Conservation (phyloP, 2,888 invertebrate species). For the Cerastoderma edule region DNA sequence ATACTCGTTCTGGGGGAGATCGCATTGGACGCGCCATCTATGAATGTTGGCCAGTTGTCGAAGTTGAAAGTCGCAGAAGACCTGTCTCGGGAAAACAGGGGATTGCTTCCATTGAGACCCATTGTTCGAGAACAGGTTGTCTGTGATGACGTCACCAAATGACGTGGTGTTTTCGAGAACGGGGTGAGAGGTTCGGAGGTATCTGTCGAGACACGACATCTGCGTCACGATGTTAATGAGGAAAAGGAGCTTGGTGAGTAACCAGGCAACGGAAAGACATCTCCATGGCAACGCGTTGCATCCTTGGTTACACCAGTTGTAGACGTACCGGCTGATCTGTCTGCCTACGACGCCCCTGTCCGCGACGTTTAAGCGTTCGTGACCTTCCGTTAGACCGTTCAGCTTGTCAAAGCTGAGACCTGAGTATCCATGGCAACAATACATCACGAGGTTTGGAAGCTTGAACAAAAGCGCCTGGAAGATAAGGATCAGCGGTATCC, state of each 20-base stretch:
- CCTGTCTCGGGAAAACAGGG: conserved; percentile 28
- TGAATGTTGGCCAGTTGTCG: conserved; percentile 11
- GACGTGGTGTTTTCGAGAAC: conserved; percentile 43
- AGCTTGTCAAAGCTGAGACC: conserved; percentile 54
- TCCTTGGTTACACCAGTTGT: conserved; percentile 47
- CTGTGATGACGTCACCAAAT: conserved; percentile 44
- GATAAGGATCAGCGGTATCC: conserved; percentile 48
- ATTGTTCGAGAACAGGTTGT: conserved; percentile 38
- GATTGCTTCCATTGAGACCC: conserved; percentile 29
- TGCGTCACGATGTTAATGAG: conserved; percentile 41
- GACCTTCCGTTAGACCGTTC: conserved; percentile 44
- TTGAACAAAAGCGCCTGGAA: conserved; percentile 57
- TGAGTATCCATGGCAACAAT: conserved; percentile 41
- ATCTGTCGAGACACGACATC: conserved; percentile 26
- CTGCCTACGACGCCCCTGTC: conserved; percentile 38
- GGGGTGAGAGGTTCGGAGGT: conserved; percentile 32
- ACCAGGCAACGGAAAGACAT: conserved; percentile 38
- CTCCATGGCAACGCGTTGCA: conserved; percentile 42
- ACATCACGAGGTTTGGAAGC: conserved; percentile 48
- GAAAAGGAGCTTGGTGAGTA: conserved; percentile 45
- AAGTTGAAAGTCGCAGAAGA: conserved; percentile 37
- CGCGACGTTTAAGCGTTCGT: conserved; percentile 31
- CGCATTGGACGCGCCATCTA: conserved; percentile 34
- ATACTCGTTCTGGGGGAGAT: conserved; percentile 37
- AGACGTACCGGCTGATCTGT: conserved; percentile 49